Conservation (phyloP, 2,797 vertebrate species). For the Malacoctenus gilli region DNA sequence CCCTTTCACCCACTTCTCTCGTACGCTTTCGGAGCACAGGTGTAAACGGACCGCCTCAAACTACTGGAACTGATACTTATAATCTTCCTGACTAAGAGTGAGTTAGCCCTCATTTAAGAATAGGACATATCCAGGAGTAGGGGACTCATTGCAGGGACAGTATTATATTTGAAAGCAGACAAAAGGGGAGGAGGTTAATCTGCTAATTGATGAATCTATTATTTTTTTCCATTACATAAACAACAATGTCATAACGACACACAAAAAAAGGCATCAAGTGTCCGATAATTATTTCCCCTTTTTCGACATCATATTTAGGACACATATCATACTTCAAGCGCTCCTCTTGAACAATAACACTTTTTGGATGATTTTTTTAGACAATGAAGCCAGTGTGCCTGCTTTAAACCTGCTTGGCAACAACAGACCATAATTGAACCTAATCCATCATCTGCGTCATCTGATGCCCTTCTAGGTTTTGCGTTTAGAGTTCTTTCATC, state of each 20-base stretch:
- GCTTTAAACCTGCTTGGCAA: conserved; percentile 67
- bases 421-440: conserved; percentile 63
- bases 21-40: conserved; percentile 40
- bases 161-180: conserved; percentile 30
- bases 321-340: conserved; percentile 4
- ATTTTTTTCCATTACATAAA: too few species aligned
- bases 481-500: conserved; percentile 70
- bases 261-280: conserved; percentile 16
- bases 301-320: conserved; percentile 33
- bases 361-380: conserved; percentile 34
- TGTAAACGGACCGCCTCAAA: conserved; percentile 46
- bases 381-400: conserved; percentile 43
- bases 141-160: conserved; percentile 12
- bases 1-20: conserved; percentile 59
- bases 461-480: conserved; percentile 67
- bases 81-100: conserved; percentile 26
- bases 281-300: conserved; percentile 16
- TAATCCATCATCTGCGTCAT: conserved; percentile 63
- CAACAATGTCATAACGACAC: neutral
- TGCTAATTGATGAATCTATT: conserved; percentile 18
- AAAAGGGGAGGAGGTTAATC: conserved; percentile 18
- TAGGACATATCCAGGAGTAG: conserved; percentile 15
- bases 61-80: conserved; percentile 42
- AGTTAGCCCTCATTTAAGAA: conserved; percentile 34
- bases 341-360: conserved; percentile 38